These are phyloP conservation scores for Lepidurus apus DNA, from an alignment of 1,140 invertebrate genomes.

Conservation along the genomic window DNA sequence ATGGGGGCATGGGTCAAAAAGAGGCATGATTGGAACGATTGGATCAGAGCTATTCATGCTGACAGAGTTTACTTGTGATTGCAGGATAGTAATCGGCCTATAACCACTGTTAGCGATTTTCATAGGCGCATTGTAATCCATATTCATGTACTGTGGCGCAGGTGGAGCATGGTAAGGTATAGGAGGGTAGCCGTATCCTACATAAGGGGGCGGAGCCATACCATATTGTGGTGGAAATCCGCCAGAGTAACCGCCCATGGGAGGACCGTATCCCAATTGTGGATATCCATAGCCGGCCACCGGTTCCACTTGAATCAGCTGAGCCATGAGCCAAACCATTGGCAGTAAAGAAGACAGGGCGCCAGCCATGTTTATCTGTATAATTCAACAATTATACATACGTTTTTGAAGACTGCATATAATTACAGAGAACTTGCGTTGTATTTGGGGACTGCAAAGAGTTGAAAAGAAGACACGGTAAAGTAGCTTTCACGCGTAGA, in stretches of 20 bases:
- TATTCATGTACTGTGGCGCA: neutral
- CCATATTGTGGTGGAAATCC: neutral
- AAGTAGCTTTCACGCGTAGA: too few species aligned
- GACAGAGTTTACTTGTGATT: neutral
- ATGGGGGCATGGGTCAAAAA: too few species aligned
- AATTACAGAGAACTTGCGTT: too few species aligned
- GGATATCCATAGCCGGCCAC: too few species aligned
- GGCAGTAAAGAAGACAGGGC: too few species aligned
- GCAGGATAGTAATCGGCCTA: neutral
- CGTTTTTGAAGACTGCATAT: too few species aligned
- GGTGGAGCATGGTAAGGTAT: neutral
- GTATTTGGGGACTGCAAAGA: too few species aligned
- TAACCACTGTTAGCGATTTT: neutral
- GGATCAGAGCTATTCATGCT: neutral
- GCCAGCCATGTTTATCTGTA: too few species aligned
- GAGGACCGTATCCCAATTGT: neutral
- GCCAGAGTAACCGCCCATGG: neutral
- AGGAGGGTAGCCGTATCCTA: neutral
- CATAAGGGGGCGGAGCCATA: neutral
- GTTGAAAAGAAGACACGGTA: too few species aligned
- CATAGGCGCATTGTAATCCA: neutral
- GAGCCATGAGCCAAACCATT: too few species aligned
- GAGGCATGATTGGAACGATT: neutral
- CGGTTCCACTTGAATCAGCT: too few species aligned
- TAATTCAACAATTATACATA: too few species aligned